A percentile compares a stretch with the other conserved stretches of the same genome.
Conservation (phyloP, 2,113 vertebrate species). For the Silurus glanis region DNA sequence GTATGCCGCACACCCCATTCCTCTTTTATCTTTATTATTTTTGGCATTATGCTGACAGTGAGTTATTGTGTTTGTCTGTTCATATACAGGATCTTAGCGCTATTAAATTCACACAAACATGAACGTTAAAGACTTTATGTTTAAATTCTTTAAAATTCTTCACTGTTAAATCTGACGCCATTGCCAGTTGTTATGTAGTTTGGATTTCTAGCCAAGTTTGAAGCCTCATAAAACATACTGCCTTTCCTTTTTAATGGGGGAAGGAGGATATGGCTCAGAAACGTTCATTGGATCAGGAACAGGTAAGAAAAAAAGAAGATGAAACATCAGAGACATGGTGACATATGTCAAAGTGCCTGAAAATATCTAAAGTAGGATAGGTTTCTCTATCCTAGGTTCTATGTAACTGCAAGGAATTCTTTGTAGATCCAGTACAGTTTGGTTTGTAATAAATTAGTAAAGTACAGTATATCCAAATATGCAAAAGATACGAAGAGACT, state of each 20-base stretch:
- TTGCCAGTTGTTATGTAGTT: background rate
- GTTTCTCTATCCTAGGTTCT: too few relatives aligned
- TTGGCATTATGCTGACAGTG: background rate
- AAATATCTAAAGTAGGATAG: background rate
- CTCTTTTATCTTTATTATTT: slow-evolving; percentile 6
- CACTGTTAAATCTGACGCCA: background rate
- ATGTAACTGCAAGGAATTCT: background rate
- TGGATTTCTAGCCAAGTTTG: slow-evolving; percentile 31
- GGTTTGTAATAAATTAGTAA: background rate
- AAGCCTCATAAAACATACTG: slow-evolving; percentile 33
- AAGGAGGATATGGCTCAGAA: background rate
- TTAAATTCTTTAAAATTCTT: slow-evolving; percentile 14
- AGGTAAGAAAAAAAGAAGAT: background rate
- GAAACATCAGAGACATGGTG: background rate
- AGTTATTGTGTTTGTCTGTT: background rate
- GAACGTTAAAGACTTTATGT: background rate
- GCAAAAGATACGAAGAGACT: background rate
- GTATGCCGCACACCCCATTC: background rate
- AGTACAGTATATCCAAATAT: background rate
- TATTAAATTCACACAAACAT: background rate
- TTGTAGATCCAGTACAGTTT: background rate
- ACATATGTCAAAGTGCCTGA: background rate
- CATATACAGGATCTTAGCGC: background rate
- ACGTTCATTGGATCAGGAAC: background rate
- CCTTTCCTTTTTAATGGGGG: background rate